phyloP scores from a whole-genome alignment of 2,888 invertebrate species.

The Mylabris sibirica region DNA sequence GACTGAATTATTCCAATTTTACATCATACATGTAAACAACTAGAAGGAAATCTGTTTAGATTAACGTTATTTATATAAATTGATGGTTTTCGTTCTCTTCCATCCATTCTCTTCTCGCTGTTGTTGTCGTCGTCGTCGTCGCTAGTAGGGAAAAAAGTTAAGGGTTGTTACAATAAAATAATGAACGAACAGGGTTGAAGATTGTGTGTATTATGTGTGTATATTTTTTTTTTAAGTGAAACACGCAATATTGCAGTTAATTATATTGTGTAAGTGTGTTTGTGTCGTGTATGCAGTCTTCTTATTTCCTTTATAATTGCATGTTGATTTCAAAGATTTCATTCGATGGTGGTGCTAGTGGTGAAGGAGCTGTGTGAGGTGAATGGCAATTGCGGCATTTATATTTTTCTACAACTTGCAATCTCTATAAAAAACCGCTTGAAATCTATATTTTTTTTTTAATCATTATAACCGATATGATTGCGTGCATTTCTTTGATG shows the following conservation, averaged over 20 bases:
- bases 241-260: constrained; percentile 54
- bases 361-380: constrained; percentile 16
- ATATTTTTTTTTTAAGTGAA: constrained; percentile 24
- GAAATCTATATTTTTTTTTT: not conserved
- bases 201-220: not conserved
- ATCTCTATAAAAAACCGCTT: not conserved
- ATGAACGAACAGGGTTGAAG: not conserved
- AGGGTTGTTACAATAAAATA: not conserved
- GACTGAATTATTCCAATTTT: constrained; percentile 2
- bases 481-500: constrained; percentile 6
- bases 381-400: constrained; percentile 24
- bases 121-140: too few relatives aligned
- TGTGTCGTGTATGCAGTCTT: constrained; percentile 52
- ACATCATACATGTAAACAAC: not conserved
- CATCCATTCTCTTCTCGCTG: not conserved
- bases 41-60: not conserved
- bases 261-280: constrained; percentile 38
- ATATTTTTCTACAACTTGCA: not conserved
- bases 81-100: not conserved
- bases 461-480: not conserved
- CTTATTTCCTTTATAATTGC: constrained; percentile 53
- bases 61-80: not conserved
- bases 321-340: constrained; percentile 52
- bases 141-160: not conserved
- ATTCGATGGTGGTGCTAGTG: constrained; percentile 33